A percentile compares a stretch with the other conserved stretches of the same genome.
Conservation (phyloP, 2,113 vertebrate genomes). For the Nothoprocta pentlandii region DNA sequence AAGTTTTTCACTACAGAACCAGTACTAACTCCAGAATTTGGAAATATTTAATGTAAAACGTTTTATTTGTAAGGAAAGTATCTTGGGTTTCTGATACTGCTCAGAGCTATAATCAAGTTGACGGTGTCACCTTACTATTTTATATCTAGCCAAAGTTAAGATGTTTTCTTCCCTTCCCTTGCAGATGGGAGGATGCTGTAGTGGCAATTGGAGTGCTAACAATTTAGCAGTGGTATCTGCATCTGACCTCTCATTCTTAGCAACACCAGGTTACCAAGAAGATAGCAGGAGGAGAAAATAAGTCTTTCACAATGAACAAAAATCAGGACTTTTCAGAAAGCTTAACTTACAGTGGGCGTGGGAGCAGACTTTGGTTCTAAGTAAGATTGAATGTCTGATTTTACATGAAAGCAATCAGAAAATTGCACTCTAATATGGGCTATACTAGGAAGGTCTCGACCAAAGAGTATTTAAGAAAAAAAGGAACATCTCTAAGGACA, state of each 20-base stretch:
- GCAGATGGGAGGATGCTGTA: no score
- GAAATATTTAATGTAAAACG: not conserved
- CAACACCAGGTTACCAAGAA: not conserved
- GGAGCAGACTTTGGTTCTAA: not conserved
- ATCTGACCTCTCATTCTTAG: not conserved
- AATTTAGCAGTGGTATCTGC: not conserved
- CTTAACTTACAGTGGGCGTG: not conserved
- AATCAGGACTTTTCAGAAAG: fast-evolving
- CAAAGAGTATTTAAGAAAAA: not conserved
- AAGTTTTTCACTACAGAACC: not conserved
- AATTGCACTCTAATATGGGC: not conserved
- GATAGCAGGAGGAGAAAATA: not conserved
- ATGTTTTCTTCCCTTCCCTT: not conserved
- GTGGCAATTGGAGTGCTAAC: not conserved
- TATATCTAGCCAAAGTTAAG: not conserved
- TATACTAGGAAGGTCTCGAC: not conserved
- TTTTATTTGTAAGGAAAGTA: not conserved
- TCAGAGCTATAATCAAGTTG: not conserved
- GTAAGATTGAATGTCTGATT: not conserved
- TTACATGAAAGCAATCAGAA: not conserved
- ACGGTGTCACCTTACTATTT: not conserved
- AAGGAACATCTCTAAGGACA: not conserved
- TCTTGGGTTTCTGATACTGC: not conserved
- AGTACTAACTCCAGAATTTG: not conserved
- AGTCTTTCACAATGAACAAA: not conserved